Evolutionary conservation across 1,140 invertebrate species (phyloP), one percentile per base, ranked within the genome.

Genomic region (Brachionus rubens): DNA sequence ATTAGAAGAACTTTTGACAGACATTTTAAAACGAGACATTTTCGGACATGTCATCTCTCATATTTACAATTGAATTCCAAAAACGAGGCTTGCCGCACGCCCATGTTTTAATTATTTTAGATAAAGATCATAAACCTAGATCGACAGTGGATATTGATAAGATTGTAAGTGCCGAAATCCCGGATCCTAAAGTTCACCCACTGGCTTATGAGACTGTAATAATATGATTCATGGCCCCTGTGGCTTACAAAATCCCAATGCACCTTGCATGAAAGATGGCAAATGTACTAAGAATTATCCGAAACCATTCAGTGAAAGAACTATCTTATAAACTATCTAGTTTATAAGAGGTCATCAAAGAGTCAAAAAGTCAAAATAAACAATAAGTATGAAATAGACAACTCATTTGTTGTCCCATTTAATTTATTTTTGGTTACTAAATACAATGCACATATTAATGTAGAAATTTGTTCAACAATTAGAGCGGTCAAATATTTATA

Each of bases 1-100:
- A 79, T 75, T 86, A 26, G 83, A 82, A 78, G 79, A 80, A 54
- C 75, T 88, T 1, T 82, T 87, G 77, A 76, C 85, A 78, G 80
- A 85, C n/a, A 79, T 87, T 21, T 62, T 70, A 9, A 81, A 83
- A 70, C 16, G 77, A 48, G 14, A 79, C 9, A 75, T 85, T 3
- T 81, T 28, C 33, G n/a, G n/a, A n/a, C n/a, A n/a, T n/a, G n/a
- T n/a, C n/a, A n/a, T n/a, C n/a, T n/a, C n/a, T n/a, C n/a, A n/a
- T n/a, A n/a, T n/a, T n/a, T n/a, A n/a, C n/a, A n/a, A n/a, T n/a
- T n/a, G n/a, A n/a, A n/a, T n/a, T n/a, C n/a, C n/a, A n/a, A n/a
- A n/a, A n/a, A n/a, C n/a, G n/a, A n/a, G n/a, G n/a, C n/a, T n/a
- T n/a, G n/a, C n/a, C n/a, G n/a, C n/a, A n/a, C n/a, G n/a, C n/a